Evolutionary conservation across 2,113 vertebrate species (phyloP).

Genomic region (Neolamprologus kungweensis): DNA sequence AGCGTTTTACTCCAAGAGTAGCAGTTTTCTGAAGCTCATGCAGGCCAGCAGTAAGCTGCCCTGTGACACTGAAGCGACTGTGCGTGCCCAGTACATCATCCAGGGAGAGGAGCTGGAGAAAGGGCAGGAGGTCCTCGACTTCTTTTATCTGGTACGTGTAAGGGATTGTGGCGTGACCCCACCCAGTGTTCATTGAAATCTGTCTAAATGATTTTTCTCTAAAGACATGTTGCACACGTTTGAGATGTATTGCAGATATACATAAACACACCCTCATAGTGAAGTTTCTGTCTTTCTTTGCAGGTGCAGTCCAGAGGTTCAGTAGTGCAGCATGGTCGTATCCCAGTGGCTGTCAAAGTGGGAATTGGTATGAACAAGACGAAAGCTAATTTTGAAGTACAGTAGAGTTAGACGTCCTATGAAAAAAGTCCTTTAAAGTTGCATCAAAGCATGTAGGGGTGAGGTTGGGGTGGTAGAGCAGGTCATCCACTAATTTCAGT

Average conservation of each 20-base stretch:
- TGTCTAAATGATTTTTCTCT: neutral
- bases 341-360: conserved; percentile 22
- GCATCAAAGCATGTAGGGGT: neutral
- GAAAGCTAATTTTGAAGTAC: neutral
- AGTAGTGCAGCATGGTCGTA: conserved; percentile 32
- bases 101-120: conserved; percentile 41
- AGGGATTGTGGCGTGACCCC: neutral
- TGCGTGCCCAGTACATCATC: conserved; percentile 62
- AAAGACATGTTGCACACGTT: neutral
- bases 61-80: conserved; percentile 20
- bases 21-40: conserved; percentile 61
- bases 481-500: neutral
- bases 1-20: conserved; percentile 64
- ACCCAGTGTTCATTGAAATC: neutral
- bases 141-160: conserved; percentile 63
- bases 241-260: neutral
- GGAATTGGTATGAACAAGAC: conserved; percentile 31
- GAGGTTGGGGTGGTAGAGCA: neutral
- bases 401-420: neutral
- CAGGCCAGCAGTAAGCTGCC: neutral
- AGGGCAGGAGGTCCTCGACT: conserved; percentile 30
- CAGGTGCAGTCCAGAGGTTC: conserved; percentile 68
- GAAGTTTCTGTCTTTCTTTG: neutral
- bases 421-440: neutral
- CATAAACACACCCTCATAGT: neutral